These are phyloP conservation scores for Dolichoris vasculosae DNA, from an alignment of 1,140 invertebrate species.

Conservation along the genomic window DNA sequence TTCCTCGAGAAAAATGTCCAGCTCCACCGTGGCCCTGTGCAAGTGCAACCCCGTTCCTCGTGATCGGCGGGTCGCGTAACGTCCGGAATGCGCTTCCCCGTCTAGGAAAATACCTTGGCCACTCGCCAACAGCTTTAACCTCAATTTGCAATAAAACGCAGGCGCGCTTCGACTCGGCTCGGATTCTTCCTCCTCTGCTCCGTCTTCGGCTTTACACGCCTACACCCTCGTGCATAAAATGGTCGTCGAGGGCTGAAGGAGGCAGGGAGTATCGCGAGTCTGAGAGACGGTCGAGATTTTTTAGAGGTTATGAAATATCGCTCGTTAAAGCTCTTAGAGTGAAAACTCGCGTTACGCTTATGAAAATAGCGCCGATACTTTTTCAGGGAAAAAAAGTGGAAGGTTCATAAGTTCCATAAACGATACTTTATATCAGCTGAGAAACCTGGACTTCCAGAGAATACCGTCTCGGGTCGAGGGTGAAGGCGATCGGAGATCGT, in stretches of 20 bases:
- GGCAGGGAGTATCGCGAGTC: not conserved
- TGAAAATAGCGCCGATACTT: too few species aligned
- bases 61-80: constrained; percentile 27
- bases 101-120: constrained; percentile 66
- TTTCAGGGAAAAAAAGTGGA: too few species aligned
- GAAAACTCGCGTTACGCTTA: too few species aligned
- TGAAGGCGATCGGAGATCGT: too few species aligned
- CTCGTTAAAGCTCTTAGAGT: not conserved
- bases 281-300: not conserved
- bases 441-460: too few species aligned
- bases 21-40: too few species aligned
- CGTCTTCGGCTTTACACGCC: not conserved
- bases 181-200: constrained; percentile 53
- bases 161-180: constrained; percentile 17
- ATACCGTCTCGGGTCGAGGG: too few species aligned
- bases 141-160: constrained; percentile 71
- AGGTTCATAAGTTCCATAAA: too few species aligned
- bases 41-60: not conserved
- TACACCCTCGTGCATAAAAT: constrained; percentile 42
- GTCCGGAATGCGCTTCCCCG: constrained; percentile 51
- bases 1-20: too few species aligned
- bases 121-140: constrained; percentile 69
- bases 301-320: constrained; percentile 15
- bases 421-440: too few species aligned
- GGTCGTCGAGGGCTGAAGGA: not conserved